Evolutionary conservation across 2,797 vertebrate genomes (phyloP).

Genomic region (Manis pentadactyla): DNA sequence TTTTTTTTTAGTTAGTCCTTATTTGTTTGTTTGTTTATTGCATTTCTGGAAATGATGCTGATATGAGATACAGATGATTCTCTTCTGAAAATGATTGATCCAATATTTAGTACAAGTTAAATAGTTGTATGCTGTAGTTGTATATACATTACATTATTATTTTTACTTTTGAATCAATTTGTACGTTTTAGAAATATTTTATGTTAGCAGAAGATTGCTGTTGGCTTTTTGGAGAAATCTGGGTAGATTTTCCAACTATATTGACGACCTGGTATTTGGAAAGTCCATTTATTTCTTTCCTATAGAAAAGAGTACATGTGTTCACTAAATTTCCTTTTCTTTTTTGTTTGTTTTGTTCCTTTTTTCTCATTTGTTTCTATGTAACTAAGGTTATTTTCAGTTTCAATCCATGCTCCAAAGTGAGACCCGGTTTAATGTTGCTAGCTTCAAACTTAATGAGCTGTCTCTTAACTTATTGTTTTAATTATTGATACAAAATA

Average conservation of each 20-base stretch:
- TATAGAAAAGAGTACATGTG: background rate
- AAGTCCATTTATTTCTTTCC: background rate
- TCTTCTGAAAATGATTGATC: background rate
- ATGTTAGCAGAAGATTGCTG: background rate
- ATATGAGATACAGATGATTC: background rate
- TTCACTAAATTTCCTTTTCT: background rate
- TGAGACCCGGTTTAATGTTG: background rate
- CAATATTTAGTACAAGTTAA: background rate
- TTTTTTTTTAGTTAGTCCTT: background rate
- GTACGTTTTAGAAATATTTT: background rate
- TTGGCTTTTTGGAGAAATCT: background rate
- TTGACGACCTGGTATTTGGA: background rate
- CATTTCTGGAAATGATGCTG: background rate
- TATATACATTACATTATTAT: background rate
- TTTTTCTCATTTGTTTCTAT: background rate
- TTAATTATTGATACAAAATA: constrained; percentile 12
- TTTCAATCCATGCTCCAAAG: background rate
- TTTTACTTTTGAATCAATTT: background rate
- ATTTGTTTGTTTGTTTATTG: background rate
- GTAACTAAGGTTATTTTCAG: background rate
- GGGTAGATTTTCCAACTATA: background rate
- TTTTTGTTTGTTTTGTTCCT: background rate
- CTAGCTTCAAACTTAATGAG: background rate
- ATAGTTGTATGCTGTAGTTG: background rate
- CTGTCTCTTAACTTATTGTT: background rate